A percentile compares a stretch with the other conserved stretches of the same genome.
phyloP scores from a whole-genome alignment of 1,140 invertebrate genomes.

The Idris sp. region DNA sequence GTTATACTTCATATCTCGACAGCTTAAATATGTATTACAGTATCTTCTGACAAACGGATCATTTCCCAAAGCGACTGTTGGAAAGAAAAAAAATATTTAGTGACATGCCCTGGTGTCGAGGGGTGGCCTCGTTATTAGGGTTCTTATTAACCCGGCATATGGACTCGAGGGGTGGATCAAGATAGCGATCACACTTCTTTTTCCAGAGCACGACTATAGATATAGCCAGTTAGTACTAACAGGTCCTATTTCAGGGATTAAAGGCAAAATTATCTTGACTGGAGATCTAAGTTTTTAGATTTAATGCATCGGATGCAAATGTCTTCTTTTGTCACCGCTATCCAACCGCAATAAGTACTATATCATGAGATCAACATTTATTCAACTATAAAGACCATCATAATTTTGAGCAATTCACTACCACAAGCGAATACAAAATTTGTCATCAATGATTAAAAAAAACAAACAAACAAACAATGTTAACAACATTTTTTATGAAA shows the following conservation, averaged over 20 bases:
- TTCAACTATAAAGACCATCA: constrained; percentile 12
- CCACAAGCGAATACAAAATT: neutral
- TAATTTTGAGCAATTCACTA: constrained; percentile 3
- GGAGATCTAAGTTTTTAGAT: constrained; percentile 49
- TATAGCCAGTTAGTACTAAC: constrained; percentile 69
- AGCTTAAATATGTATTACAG: neutral
- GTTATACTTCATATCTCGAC: neutral
- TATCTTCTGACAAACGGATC: constrained; percentile 23
- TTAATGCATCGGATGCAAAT: constrained; percentile 68
- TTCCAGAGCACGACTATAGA: constrained; percentile 44
- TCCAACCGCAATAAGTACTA: constrained; percentile 38
- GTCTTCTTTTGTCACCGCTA: constrained; percentile 37
- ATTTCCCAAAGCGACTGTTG: constrained; percentile 71
- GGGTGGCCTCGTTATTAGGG: constrained; percentile 72
- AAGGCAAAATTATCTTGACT: constrained; percentile 57
- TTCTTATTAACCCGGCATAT: constrained; percentile 76
- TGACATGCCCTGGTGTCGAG: constrained; percentile 70
- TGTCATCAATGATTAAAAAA: constrained; percentile 7
- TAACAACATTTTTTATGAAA: too few relatives aligned
- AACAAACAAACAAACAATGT: too few relatives aligned
- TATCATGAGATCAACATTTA: constrained; percentile 35
- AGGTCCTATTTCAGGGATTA: constrained; percentile 78
- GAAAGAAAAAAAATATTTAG: constrained; percentile 77
- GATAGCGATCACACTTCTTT: constrained; percentile 70
- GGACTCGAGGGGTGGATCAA: constrained; percentile 69